These are phyloP conservation scores for Acanthosepion esculentum DNA, from an alignment of 2,888 invertebrate species.

Conservation along the genomic window DNA sequence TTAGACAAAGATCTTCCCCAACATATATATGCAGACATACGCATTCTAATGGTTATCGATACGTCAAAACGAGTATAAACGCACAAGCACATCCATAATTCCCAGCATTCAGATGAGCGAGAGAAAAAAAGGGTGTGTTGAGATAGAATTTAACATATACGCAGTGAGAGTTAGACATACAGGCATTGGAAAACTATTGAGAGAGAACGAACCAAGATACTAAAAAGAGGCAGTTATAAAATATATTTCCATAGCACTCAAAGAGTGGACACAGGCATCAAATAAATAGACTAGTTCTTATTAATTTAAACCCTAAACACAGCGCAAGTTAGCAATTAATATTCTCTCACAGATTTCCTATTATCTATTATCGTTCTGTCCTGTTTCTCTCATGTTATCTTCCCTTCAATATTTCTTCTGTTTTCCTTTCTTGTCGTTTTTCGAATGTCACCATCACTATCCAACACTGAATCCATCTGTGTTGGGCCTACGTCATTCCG, in stretches of 20 bases:
- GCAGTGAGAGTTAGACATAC: not conserved
- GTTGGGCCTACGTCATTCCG: slow-evolving; percentile 8
- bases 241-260: not conserved
- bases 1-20: not conserved
- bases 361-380: too few species aligned
- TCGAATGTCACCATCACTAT: not conserved
- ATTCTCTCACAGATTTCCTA: not conserved
- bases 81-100: not conserved
- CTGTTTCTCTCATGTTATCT: not conserved
- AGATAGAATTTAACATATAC: not conserved
- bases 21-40: not conserved
- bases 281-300: not conserved
- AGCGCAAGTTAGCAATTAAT: slow-evolving; percentile 4
- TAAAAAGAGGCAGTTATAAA: not conserved
- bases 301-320: not conserved
- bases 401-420: not conserved
- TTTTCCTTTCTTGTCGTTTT: not conserved
- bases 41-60: not conserved
- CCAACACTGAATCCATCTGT: not conserved
- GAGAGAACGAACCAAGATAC: not conserved
- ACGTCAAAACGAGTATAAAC: too few species aligned
- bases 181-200: not conserved
- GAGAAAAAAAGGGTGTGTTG: too few species aligned
- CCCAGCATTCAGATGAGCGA: too few species aligned
- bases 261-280: not conserved